Evolutionary conservation across 1,140 invertebrate genomes (phyloP).

Genomic region (Pogonus chalceus): DNA sequence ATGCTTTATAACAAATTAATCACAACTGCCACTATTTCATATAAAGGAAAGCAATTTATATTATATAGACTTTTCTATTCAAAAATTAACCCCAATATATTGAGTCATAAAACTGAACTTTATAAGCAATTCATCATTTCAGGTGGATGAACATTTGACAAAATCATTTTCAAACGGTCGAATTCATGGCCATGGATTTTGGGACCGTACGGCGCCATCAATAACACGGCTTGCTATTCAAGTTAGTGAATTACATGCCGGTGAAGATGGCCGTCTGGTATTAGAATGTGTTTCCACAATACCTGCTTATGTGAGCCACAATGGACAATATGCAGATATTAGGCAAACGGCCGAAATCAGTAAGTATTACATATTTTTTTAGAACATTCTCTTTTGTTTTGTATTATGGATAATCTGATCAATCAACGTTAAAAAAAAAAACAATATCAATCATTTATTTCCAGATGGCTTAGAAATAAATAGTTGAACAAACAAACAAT

Average conservation of each 20-base stretch:
- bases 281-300: constrained; percentile 64
- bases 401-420: too few relatives aligned
- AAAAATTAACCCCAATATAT: too few relatives aligned
- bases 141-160: constrained; percentile 29
- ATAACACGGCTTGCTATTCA: constrained; percentile 47
- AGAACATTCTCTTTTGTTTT: too few relatives aligned
- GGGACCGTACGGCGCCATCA: constrained; percentile 28
- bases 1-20: too few relatives aligned
- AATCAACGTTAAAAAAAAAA: too few relatives aligned
- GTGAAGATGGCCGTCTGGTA: constrained; percentile 52
- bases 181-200: constrained; percentile 29
- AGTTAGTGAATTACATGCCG: constrained; percentile 49
- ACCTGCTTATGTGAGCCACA: constrained; percentile 49
- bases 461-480: too few relatives aligned
- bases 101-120: too few relatives aligned
- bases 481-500: too few relatives aligned
- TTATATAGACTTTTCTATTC: too few relatives aligned
- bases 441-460: too few relatives aligned
- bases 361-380: constrained; percentile 38
- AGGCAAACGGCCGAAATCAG: constrained; percentile 53
- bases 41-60: too few relatives aligned
- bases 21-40: too few relatives aligned
- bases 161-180: constrained; percentile 30
- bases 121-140: constrained; percentile 17
- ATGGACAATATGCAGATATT: constrained; percentile 56